Evolutionary conservation across 2,113 vertebrate genomes (phyloP).

Genomic region (Semnopithecus entellus): DNA sequence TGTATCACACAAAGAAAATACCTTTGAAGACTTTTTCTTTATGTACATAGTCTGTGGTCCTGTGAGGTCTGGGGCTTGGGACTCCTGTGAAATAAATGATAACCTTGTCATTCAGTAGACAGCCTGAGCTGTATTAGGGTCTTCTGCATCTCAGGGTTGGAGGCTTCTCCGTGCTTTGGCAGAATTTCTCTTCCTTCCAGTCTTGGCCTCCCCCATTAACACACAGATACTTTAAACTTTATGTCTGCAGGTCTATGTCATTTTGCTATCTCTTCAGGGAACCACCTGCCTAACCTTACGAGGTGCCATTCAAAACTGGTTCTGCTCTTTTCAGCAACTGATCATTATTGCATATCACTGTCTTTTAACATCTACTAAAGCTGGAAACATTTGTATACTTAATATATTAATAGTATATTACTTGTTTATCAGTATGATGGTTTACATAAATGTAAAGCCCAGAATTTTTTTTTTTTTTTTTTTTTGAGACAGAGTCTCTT

Average conservation of each 20-base stretch:
- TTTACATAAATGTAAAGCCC: not conserved
- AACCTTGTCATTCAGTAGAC: not conserved
- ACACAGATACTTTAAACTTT: not conserved
- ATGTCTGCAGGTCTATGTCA: not conserved
- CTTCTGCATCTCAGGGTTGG: not conserved
- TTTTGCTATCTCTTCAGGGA: not conserved
- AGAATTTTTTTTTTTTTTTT: not conserved
- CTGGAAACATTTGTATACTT: not conserved
- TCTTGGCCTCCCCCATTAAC: not conserved
- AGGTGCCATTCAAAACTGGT: not conserved
- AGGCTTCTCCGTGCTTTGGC: not conserved
- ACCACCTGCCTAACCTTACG: not conserved
- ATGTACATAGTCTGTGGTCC: not conserved
- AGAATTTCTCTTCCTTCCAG: not conserved
- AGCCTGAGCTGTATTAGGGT: not conserved
- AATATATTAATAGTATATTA: not conserved
- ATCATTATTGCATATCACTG: not conserved
- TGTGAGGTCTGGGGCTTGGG: not conserved
- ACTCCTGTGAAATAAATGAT: not conserved
- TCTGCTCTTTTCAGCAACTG: conserved; percentile 26
- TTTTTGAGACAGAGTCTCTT: too few relatives aligned
- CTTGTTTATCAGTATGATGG: conserved; percentile 8
- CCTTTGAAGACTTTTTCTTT: not conserved
- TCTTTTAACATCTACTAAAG: conserved; percentile 34
- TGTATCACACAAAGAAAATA: not conserved